Base-by-base conservation (phyloP, 2,888 invertebrate genomes). In the Tenthredo livida region DNA sequence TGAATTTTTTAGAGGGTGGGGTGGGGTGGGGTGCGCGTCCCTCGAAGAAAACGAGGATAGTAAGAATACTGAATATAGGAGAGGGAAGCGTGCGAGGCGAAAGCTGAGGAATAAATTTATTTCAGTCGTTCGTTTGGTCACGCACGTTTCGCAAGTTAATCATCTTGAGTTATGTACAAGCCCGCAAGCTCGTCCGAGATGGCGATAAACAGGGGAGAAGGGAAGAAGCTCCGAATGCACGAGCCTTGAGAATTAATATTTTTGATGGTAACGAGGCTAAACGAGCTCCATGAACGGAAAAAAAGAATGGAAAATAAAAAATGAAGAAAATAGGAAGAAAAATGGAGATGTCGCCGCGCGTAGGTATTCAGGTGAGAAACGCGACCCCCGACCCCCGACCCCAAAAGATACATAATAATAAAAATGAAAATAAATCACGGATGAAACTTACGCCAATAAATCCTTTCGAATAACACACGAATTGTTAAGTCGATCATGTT, bases 71-170 rank as follows among this genome's bases (percentile, higher is more conserved):
- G n/a, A n/a, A n/a, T 29, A 29, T 29, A n/a, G 33, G 58, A 40
- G 4, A 21, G 40, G 21, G 40, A 65, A 43, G 25, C 40, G 21
- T 17, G 37, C 65, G 80, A 82, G 54, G 85, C 73, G 77, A 84
- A 84, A 75, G 25, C 50, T 50, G 77, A 86, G 85, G 87, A 85
- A 87, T 86, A 89, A 90, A 90, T 89, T 89, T 90, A 89, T 90
- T 90, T 88, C 87, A 89, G 89, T 90, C 89, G 86, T 87, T 90
- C 89, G 87, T 87, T 89, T 89, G 88, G 91, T 91, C 91, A 91
- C 90, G 91, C 91, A 91, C 89, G 88, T 88, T 89, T 88, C 86
- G 90, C 91, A 89, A 91, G 91, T 91, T 91, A 91, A 91, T 91
- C 90, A 90, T 91, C 88, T 88, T 90, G 90, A 91, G 90, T 91